Percentiles rank a stretch among this genome's conserved stretches.
These are phyloP conservation scores for Anguilla japonica DNA, from an alignment of 2,113 vertebrate species.

Conservation along the genomic window DNA sequence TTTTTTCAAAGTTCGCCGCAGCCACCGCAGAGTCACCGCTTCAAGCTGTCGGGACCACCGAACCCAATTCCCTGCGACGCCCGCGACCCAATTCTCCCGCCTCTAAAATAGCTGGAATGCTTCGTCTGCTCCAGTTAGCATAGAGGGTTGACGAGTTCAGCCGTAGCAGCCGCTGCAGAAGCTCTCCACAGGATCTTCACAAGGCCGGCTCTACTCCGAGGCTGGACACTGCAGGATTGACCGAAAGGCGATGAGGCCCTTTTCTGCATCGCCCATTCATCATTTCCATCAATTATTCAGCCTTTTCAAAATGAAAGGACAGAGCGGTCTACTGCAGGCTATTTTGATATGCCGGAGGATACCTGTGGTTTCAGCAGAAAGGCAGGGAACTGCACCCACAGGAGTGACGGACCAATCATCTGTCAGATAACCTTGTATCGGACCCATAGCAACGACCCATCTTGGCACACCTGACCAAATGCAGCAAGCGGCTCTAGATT, in stretches of 20 bases:
- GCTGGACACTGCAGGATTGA: background rate
- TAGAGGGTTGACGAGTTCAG: background rate
- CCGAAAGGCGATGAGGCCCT: background rate
- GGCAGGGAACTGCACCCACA: background rate
- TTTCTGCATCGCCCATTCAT: background rate
- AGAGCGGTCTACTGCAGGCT: background rate
- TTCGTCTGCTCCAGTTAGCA: conserved; percentile 41
- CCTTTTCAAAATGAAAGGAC: background rate
- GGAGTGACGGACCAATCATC: background rate
- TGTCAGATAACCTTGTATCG: background rate
- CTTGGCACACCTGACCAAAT: background rate
- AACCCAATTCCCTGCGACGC: conserved; percentile 38
- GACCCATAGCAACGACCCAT: background rate
- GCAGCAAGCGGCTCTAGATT: background rate
- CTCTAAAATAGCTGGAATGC: conserved; percentile 46
- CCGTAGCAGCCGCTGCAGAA: background rate
- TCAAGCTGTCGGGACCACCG: conserved; percentile 5
- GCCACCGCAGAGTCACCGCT: conserved; percentile 5
- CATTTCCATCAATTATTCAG: background rate
- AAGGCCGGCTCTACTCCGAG: background rate
- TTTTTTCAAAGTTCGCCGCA: conserved; percentile 16
- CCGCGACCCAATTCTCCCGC: conserved; percentile 40
- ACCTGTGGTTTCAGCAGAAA: background rate
- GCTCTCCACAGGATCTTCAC: background rate
- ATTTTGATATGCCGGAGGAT: background rate